Evolutionary conservation across 2,888 invertebrate genomes (phyloP).

Genomic region (Eristalis arbustorum): DNA sequence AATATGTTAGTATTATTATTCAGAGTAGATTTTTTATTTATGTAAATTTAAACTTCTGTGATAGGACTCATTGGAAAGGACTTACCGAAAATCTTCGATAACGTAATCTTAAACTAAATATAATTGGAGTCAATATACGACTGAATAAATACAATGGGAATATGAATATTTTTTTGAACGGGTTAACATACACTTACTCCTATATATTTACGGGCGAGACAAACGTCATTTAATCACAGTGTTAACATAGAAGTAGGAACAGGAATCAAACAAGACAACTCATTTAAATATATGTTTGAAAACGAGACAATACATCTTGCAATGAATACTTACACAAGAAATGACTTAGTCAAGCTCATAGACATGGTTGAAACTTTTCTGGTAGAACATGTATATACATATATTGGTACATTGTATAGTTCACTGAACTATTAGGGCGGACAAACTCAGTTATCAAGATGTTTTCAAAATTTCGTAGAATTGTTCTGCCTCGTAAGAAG

Average conservation of each 20-base stretch:
- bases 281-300: background rate
- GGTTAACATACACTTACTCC: no score
- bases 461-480: slow-evolving; percentile 44
- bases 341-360: background rate
- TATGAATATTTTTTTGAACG: no score
- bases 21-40: no score
- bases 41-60: no score
- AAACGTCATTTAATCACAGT: background rate
- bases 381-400: background rate
- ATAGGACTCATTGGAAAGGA: no score
- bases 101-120: no score
- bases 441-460: slow-evolving; percentile 27
- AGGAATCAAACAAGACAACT: background rate
- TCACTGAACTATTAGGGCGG: slow-evolving; percentile 31
- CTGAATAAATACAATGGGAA: no score
- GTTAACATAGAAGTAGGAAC: background rate
- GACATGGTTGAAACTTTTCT: background rate
- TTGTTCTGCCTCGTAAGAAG: slow-evolving; percentile 11
- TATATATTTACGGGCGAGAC: background rate
- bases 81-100: no score
- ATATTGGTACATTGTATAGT: background rate
- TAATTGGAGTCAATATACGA: no score
- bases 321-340: background rate
- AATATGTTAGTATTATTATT: no score
- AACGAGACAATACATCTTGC: background rate